Conservation (phyloP, 2,113 vertebrate species). For the Martes martes region DNA sequence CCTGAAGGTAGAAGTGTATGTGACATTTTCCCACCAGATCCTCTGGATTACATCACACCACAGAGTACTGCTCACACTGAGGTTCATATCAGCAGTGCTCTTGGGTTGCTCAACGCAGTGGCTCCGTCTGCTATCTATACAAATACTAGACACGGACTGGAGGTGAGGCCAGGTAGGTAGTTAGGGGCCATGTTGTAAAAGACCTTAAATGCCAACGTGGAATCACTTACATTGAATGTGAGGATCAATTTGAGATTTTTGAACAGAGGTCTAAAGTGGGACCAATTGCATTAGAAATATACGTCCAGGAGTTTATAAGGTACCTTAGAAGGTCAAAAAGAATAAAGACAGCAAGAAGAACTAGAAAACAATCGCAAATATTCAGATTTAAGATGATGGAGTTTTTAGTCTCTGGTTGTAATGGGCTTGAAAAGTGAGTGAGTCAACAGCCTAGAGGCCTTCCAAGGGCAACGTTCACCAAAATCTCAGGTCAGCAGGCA, state of each 20-base stretch:
- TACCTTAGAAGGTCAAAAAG: neutral
- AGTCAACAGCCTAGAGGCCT: neutral
- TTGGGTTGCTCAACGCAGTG: neutral
- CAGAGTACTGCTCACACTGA: neutral
- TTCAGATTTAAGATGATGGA: neutral
- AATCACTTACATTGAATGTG: neutral
- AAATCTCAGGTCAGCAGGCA: neutral
- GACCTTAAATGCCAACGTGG: neutral
- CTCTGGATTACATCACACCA: neutral
- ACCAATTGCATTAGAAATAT: neutral
- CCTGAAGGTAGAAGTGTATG: neutral
- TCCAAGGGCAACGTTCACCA: neutral
- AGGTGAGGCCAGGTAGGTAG: neutral
- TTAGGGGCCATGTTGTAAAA: neutral
- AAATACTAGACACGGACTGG: neutral
- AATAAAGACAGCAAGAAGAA: neutral
- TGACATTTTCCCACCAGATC: neutral
- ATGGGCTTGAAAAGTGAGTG: neutral
- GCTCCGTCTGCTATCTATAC: neutral
- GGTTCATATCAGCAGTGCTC: neutral
- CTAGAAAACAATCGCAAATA: neutral
- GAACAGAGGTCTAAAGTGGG: neutral
- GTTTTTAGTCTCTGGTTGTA: neutral
- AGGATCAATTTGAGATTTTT: neutral
- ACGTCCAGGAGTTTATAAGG: neutral